Conservation (phyloP, 92 coral and sea anemone species). For the Porites divaricata region DNA sequence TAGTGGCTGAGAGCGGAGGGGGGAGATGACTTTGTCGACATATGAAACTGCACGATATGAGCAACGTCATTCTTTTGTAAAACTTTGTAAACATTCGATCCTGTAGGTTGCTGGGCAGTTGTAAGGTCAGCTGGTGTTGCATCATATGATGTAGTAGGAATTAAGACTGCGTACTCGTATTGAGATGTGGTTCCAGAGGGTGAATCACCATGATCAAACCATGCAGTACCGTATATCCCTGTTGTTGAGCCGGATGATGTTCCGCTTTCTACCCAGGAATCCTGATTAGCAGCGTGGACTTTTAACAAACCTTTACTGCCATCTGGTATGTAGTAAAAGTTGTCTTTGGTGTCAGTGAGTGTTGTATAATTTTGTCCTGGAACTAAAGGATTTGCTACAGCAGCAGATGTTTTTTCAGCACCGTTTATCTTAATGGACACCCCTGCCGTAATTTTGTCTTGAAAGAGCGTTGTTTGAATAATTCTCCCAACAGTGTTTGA, state of each 20-base stretch:
- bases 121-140: slow-evolving; percentile 9
- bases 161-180: slow-evolving; percentile 64
- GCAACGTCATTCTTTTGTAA: slow-evolving; percentile 38
- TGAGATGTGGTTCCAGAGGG: background rate
- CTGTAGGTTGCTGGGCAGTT: slow-evolving; percentile 35
- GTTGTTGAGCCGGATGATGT: background rate
- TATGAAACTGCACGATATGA: slow-evolving; percentile 66
- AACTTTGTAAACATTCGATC: slow-evolving; percentile 32
- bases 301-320: slow-evolving; percentile 24
- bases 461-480: slow-evolving; percentile 80
- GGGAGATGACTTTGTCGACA: slow-evolving; percentile 34
- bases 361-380: background rate
- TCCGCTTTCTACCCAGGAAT: slow-evolving; percentile 31
- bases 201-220: slow-evolving; percentile 45
- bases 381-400: background rate
- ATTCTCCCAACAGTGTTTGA: background rate
- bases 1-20: background rate
- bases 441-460: slow-evolving; percentile 55
- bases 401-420: background rate
- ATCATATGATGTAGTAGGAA: slow-evolving; percentile 28
- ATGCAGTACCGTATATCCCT: slow-evolving; percentile 69
- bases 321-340: slow-evolving; percentile 58
- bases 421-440: slow-evolving; percentile 38
- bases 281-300: slow-evolving; percentile 44
- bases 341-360: slow-evolving; percentile 56